Base-by-base conservation (phyloP, 2,888 invertebrate genomes). In the Cartodere bifasciata region DNA sequence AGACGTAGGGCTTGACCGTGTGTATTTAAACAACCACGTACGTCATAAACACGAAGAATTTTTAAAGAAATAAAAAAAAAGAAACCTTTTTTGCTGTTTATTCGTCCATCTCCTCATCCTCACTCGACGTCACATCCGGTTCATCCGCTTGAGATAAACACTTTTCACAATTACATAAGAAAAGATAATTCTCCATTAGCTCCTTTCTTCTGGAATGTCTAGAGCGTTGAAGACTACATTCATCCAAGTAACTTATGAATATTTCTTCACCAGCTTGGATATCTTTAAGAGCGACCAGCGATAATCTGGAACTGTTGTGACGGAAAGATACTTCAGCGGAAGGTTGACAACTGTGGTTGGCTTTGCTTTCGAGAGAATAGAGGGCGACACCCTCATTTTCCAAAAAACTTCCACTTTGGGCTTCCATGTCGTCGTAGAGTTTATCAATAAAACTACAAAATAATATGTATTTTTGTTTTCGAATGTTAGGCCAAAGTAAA, bases 331-430 rank as follows among this genome's bases (percentile, higher is more conserved):
- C 75, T 52, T 82, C 76, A 0, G 90, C 87, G 56, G 92, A 94
- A 0, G 94, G 91, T 1, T 66, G 56, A 52, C 95, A 95, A 47
- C 86, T 91, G 60, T 95, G 95, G 62, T 95, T 95, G 43, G 83
- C 79, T 23, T 81, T 70, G 52, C 91, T 90, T 54, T 94, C 92
- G n/a, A 84, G 52, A 13, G 67, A 58, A 56, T 81, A 95, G 1
- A 95, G 63, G 0, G 86, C 94, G 1, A 88, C 86, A 0, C 94
- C 94, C 67, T 94, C 94, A 42, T 81, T 86, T 58, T 92, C 86
- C 11, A 92, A 61, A 58, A 92, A 94, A 38, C 75, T 71, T 3
- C 82, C 85, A 0, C 84, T 64, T 51, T 69, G 65, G 63, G 76
- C 74, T 37, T 87, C 83, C 50, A 92, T 73, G 53, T 79, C 75